phyloP scores from a whole-genome alignment of 2,797 vertebrate genomes.

The Darevskia mixta region DNA sequence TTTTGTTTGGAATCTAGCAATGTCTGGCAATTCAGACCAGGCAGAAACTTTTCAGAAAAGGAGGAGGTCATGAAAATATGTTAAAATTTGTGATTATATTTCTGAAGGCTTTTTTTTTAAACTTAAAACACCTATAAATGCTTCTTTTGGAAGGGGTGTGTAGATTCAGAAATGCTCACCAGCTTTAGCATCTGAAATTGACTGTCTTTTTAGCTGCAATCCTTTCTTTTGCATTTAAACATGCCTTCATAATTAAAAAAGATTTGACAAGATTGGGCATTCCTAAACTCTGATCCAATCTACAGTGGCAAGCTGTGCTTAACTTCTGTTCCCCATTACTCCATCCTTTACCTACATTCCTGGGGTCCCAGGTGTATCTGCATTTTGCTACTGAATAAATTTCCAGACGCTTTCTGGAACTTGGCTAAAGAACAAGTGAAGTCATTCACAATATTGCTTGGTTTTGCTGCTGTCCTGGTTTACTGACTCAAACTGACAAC shows the following conservation, averaged over 20 bases:
- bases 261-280: constrained; percentile 54
- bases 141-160: constrained; percentile 60
- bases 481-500: background rate
- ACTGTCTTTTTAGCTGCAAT: constrained; percentile 67
- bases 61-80: background rate
- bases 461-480: background rate
- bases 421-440: constrained; percentile 44
- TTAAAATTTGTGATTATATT: constrained; percentile 25
- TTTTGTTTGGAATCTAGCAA: background rate
- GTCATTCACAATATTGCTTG: constrained; percentile 41
- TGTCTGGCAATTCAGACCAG: background rate
- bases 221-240: constrained; percentile 60
- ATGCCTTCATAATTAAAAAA: constrained; percentile 59
- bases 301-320: constrained; percentile 26
- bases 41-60: background rate
- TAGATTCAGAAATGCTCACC: background rate
- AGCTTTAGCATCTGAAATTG: constrained; percentile 38
- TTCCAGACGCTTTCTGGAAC: constrained; percentile 46
- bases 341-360: constrained; percentile 22
- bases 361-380: constrained; percentile 45
- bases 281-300: constrained; percentile 53
- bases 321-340: constrained; percentile 41
- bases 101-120: constrained; percentile 48
- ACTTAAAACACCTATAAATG: constrained; percentile 45
- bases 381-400: constrained; percentile 55